phyloP scores from a whole-genome alignment of 1,140 invertebrate genomes.

The Pseudobourletiella spinata region DNA sequence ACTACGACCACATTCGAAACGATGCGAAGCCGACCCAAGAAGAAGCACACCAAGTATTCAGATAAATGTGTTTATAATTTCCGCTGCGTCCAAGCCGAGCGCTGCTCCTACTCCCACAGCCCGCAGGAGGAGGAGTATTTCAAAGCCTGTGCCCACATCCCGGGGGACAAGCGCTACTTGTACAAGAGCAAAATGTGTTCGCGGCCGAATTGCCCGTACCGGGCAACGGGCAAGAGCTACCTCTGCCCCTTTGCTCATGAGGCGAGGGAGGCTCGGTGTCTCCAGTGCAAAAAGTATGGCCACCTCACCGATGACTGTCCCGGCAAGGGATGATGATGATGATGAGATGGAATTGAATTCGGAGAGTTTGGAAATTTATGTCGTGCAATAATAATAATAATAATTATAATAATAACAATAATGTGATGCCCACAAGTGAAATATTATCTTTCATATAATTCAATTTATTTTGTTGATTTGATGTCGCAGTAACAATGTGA shows the following conservation, averaged over 20 bases:
- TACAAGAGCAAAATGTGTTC: constrained; percentile 18
- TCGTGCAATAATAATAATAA: too few relatives aligned
- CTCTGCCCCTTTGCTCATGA: constrained; percentile 23
- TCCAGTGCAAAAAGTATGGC: constrained; percentile 10
- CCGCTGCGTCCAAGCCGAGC: not conserved
- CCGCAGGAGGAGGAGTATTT: constrained; percentile 16
- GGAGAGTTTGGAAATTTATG: too few relatives aligned
- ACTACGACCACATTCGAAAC: too few relatives aligned
- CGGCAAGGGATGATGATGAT: too few relatives aligned
- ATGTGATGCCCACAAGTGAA: too few relatives aligned
- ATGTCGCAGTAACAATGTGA: too few relatives aligned
- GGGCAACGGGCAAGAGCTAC: constrained; percentile 9
- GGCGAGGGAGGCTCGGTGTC: constrained; percentile 13
- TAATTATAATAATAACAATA: too few relatives aligned
- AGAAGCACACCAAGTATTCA: constrained; percentile 5
- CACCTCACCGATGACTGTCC: constrained; percentile 21
- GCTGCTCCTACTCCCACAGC: constrained; percentile 15
- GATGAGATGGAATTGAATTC: too few relatives aligned
- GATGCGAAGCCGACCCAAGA: too few relatives aligned
- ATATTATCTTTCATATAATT: too few relatives aligned
- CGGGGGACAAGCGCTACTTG: not conserved
- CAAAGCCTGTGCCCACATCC: not conserved
- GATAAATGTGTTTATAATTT: constrained; percentile 8
- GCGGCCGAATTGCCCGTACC: constrained; percentile 1
- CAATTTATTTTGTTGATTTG: too few relatives aligned